phyloP scores from a whole-genome alignment of 92 coral and sea anemone genomes.

The Palythoa caribaeorum region DNA sequence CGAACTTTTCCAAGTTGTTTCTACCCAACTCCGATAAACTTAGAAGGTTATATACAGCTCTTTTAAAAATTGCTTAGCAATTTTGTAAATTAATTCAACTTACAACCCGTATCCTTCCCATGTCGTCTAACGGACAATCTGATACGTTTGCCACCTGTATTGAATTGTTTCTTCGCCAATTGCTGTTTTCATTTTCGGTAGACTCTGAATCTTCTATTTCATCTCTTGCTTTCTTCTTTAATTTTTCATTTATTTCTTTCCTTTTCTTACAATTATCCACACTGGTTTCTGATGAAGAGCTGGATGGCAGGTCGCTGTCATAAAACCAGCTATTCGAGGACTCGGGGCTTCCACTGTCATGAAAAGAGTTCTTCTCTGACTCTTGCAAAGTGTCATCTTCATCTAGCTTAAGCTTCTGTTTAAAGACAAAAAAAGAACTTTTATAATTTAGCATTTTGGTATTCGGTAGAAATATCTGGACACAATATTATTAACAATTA shows the following conservation, averaged over 20 bases:
- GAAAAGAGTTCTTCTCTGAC: background rate
- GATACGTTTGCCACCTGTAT: constrained; percentile 34
- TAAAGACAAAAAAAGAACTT: background rate
- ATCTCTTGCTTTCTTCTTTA: background rate
- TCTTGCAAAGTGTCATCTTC: background rate
- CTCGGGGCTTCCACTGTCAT: background rate
- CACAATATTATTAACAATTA: too few relatives aligned
- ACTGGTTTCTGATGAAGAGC: background rate
- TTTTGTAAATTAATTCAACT: background rate
- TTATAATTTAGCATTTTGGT: too few relatives aligned
- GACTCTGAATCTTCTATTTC: background rate
- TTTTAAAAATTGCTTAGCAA: too few relatives aligned
- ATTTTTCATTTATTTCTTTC: background rate
- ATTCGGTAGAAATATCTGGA: background rate
- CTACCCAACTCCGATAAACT: too few relatives aligned
- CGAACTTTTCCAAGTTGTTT: too few relatives aligned
- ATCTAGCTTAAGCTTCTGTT: background rate
- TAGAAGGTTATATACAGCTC: too few relatives aligned
- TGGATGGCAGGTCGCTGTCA: background rate
- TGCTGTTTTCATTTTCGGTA: background rate
- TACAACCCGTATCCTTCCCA: constrained; percentile 40
- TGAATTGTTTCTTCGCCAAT: background rate
- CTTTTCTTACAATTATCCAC: background rate
- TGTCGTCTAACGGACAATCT: constrained; percentile 27
- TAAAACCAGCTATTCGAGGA: background rate